Evolutionary conservation across 2,797 vertebrate genomes (phyloP), one percentile per base, ranked within the genome.

Genomic region (Peromyscus aztecus): DNA sequence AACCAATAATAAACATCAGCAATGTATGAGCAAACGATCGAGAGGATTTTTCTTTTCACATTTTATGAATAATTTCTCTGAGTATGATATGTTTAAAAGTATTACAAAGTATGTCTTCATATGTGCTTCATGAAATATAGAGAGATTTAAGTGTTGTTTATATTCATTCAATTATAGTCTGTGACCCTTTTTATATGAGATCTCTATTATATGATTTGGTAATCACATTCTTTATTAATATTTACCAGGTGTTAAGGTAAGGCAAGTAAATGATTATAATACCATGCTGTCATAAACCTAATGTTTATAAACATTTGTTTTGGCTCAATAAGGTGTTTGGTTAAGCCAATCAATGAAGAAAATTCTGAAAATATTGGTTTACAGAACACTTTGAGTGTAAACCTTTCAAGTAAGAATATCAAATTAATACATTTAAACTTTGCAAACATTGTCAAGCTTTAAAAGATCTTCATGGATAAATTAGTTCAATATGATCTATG

Each of bases 311-410:
- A 90, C 27, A 83, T 67, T 61, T 52, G 67, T 59, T 80, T 90
- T 16, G 17, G n/a, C 52, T 59, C 86, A 37, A 10, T 49, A 14
- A 78, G 0, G 23, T 77, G 2, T 71, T 94, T 46, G 46, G 10
- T 80, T 63, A 88, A 75, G 55, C 40, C 23, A 12, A 52, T 71
- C 52, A 84, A 4, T 69, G 43, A 24, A 83, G 46, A 61, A 0
- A 95, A 85, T n/a, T 17, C 11, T 85, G 11, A 85, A 94, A 46
- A 13, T 90, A 87, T 23, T 75, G 75, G 16, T 81, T 93, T 80
- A 76, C 17, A 77, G 7, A 73, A 40, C 4, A 91, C 40, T 76
- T 94, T 84, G 55, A 10, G 6, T 81, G 12, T 17, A 34, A 88
- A 63, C 16, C 10, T 87, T 13, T 67, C 19, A 88, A 67, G 34